Evolutionary conservation across 2,113 vertebrate genomes (phyloP).

Genomic region (Bettongia penicillata): DNA sequence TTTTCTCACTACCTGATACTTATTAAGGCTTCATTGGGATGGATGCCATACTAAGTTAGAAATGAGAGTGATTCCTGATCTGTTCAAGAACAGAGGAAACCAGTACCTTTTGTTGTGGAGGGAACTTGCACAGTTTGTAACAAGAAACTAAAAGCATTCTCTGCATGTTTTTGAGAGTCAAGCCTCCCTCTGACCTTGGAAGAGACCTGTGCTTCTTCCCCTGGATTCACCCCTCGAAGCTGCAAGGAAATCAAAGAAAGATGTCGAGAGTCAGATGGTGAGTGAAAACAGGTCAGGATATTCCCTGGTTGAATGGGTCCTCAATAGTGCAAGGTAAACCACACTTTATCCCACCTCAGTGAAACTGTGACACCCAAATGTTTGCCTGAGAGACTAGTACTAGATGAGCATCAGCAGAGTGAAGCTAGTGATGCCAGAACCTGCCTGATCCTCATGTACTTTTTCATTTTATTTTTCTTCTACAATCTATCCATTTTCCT

Average conservation of each 20-base stretch:
- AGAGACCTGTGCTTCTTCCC: rapidly evolving
- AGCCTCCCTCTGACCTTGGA: rapidly evolving
- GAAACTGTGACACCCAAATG: not conserved
- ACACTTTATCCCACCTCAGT: not conserved
- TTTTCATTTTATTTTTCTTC: not conserved
- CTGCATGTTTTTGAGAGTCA: not conserved
- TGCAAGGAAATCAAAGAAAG: constrained; percentile 45
- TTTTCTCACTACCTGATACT: not conserved
- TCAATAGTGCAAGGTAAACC: not conserved
- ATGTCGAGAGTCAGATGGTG: rapidly evolving
- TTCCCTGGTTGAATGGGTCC: no score
- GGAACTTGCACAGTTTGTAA: not conserved
- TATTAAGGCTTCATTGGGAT: not conserved
- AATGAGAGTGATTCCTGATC: not conserved
- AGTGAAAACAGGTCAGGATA: not conserved
- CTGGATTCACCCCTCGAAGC: not conserved
- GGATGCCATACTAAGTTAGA: not conserved
- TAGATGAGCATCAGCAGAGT: not conserved
- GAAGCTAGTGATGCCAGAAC: not conserved
- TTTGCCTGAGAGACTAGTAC: not conserved
- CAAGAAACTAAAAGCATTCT: not conserved
- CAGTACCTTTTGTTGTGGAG: not conserved
- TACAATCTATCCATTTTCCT: not conserved
- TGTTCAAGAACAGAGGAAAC: not conserved
- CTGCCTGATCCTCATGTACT: not conserved